phyloP scores from a whole-genome alignment of 2,888 invertebrate genomes.

The Polymixis lichenea region DNA sequence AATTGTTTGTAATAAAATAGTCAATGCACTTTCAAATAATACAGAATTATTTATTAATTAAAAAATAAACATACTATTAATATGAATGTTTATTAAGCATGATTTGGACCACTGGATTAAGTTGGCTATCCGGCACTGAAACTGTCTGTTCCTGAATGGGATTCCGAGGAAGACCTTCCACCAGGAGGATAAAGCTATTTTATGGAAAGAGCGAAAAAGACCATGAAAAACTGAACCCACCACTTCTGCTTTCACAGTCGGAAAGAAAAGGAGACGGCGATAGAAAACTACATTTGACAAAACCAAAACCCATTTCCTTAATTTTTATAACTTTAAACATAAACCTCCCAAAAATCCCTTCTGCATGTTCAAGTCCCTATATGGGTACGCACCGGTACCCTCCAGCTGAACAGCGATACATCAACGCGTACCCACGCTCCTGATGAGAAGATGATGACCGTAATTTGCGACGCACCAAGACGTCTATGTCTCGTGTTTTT shows the following conservation, averaged over 20 bases:
- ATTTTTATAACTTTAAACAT: neutral
- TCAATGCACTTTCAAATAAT: neutral
- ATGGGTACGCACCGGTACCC: conserved; percentile 67
- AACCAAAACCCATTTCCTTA: neutral
- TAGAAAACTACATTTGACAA: neutral
- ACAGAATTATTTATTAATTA: neutral
- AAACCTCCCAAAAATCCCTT: conserved; percentile 6
- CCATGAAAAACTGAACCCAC: neutral
- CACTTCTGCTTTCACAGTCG: neutral
- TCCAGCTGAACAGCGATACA: conserved; percentile 85
- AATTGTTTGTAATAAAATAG: neutral
- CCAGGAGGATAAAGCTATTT: neutral
- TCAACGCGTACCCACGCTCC: conserved; percentile 88
- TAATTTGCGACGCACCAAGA: conserved; percentile 91
- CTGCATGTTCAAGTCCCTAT: conserved; percentile 39
- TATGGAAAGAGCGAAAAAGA: neutral
- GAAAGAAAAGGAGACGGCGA: neutral
- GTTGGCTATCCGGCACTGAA: neutral
- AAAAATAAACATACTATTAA: too few species aligned
- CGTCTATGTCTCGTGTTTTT: conserved; percentile 91
- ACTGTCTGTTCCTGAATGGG: neutral
- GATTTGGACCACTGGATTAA: neutral
- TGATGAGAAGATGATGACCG: conserved; percentile 91
- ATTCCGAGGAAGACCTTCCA: neutral
- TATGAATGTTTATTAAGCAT: neutral